phyloP scores from a whole-genome alignment of 1,140 invertebrate species.

The Eubasilissa regina region DNA sequence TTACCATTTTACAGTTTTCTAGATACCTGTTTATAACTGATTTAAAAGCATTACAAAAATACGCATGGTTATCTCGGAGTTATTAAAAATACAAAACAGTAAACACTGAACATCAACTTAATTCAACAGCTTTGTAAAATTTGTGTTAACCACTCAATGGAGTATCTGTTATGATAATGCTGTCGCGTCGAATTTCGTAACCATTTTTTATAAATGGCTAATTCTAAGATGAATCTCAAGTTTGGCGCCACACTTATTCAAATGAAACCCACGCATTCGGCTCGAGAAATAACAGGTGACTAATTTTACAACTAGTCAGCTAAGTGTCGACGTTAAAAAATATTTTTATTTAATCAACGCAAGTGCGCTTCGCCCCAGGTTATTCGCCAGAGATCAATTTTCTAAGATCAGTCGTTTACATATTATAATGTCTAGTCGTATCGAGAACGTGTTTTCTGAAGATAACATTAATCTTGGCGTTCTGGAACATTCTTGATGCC shows the following conservation, averaged over 20 bases:
- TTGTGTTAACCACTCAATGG: not conserved
- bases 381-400: slow-evolving; percentile 41
- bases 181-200: slow-evolving; percentile 25
- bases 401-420: slow-evolving; percentile 35
- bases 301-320: slow-evolving; percentile 31
- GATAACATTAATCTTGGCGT: slow-evolving; percentile 39
- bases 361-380: slow-evolving; percentile 20
- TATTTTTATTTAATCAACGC: not conserved
- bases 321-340: slow-evolving; percentile 23
- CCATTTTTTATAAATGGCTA: slow-evolving; percentile 29
- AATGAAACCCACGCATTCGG: slow-evolving; percentile 10
- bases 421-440: slow-evolving; percentile 35
- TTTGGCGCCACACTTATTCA: slow-evolving; percentile 44
- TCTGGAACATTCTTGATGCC: slow-evolving; percentile 21
- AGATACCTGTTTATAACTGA: too few relatives aligned
- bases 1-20: too few relatives aligned
- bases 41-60: too few relatives aligned
- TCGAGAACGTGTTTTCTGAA: slow-evolving; percentile 36
- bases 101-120: too few relatives aligned
- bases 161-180: slow-evolving; percentile 34
- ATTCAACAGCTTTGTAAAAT: too few relatives aligned
- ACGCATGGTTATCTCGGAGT: too few relatives aligned
- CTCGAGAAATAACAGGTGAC: slow-evolving; percentile 45
- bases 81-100: too few relatives aligned
- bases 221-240: slow-evolving; percentile 38